Evolutionary conservation across 2,888 invertebrate species (phyloP), one percentile per base, ranked within the genome.

Genomic region (Cheilosia impressa): DNA sequence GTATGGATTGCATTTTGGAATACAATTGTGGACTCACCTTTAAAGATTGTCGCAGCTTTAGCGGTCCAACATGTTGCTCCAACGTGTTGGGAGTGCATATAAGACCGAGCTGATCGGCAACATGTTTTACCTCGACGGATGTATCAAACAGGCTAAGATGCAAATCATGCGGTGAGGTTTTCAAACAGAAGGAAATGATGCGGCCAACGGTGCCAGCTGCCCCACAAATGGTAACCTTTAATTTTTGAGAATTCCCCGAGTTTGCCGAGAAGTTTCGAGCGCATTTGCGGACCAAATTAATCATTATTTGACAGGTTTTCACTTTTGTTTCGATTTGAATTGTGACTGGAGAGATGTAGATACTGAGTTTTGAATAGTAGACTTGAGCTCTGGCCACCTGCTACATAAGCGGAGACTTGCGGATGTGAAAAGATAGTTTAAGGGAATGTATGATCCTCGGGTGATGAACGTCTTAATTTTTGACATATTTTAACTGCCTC

Each of bases 161-260:
- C 1, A 87, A 41, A 3, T 84, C 57, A 31, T 76, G 53, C 1
- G 71, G 65, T 0, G 84, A 87, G 2, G 75, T 81, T 41, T 87
- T 87, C n/a, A 87, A 58, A 34, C 84, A 87, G 22, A 81, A 84
- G 1, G 87, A 75, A 4, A 87, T 63, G 22, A 87, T 78, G 2
- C 71, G 84, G 0, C 87, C 87, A 57, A 87, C 19, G 31, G 50
- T 66, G 22, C 87, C 87, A 41, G 87, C 87, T 38, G 87, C 87
- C n/a, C 87, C 87, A 65, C 87, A 87, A 24, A 87, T 60, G 5
- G 87, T 58, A 0, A 87, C 38, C 47, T 84, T 84, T 10, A 84
- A 57, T 75, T 75, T 85, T 66, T 43, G 55, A 1, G 47, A 52
- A 15, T 52, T 84, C 31, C 10, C n/a, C 3, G 63, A 43, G 9